phyloP scores from a whole-genome alignment of 23 tunicate genomes.

The Clavelina lepadiformis region DNA sequence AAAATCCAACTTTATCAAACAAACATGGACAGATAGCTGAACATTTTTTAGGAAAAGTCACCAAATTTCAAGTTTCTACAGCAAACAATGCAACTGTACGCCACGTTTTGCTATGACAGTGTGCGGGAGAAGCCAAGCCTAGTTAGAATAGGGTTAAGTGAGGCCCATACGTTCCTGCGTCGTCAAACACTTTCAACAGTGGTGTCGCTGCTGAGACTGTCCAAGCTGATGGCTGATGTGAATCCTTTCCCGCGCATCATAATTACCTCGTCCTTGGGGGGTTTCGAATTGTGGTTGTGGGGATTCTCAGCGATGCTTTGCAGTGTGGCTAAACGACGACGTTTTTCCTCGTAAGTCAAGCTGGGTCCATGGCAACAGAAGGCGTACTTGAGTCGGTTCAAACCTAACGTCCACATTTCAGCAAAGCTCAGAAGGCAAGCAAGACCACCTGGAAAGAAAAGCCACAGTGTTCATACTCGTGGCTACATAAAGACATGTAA shows the following conservation, averaged over 20 bases:
- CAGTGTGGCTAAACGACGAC: conserved; percentile 34
- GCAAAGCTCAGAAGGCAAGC: conserved; percentile 69
- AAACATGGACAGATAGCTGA: too few relatives aligned
- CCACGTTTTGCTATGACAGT: too few relatives aligned
- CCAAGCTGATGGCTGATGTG: conserved; percentile 45
- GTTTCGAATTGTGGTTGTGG: conserved; percentile 1
- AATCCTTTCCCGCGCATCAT: conserved; percentile 9
- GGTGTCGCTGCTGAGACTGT: conserved; percentile 84
- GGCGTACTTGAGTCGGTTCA: conserved; percentile 52
- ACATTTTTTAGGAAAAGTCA: neutral
- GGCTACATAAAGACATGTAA: too few relatives aligned
- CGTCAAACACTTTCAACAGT: conserved; percentile 90
- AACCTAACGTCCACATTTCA: conserved; percentile 88
- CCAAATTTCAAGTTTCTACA: neutral
- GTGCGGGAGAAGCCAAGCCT: too few relatives aligned
- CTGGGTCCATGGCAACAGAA: conserved; percentile 54
- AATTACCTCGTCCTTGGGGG: conserved; percentile 25
- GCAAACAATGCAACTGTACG: too few relatives aligned
- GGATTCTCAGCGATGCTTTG: conserved; percentile 4
- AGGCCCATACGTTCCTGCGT: conserved; percentile 2
- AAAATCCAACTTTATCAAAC: too few relatives aligned
- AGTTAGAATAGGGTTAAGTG: too few relatives aligned
- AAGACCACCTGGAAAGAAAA: conserved; percentile 48
- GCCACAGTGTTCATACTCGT: too few relatives aligned
- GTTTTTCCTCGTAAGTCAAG: conserved; percentile 64